Base-by-base conservation (phyloP, 2,888 invertebrate species). In the Coronaproctus castanopsis region DNA sequence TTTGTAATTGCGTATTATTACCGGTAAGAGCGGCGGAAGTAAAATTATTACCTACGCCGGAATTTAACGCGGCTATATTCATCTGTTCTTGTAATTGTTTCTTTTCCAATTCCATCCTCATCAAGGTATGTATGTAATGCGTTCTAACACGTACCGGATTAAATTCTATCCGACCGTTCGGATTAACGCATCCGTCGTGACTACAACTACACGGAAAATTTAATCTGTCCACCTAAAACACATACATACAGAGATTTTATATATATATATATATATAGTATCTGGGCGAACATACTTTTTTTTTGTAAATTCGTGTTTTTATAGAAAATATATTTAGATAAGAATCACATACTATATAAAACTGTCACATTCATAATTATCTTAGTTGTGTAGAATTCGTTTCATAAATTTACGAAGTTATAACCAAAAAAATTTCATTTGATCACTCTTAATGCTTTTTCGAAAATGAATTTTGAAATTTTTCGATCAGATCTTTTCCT, bases 171-270 rank as follows among this genome's bases (percentile, higher is more conserved):
- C 97, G 80, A 2, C 97, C 97, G 54, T 84, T 80, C 1, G 84
- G 82, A 71, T 97, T 97, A 62, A 83, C 85, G 73, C 97, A 97
- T 55, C 91, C 90, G 68, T 93, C 93, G 66, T 89, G 82, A 1
- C 88, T 85, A 73, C 96, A 97, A 14, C 95, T 93, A 72, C 97
- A 97, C 0, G 97, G 97, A 70, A 96, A 97, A 69, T 89, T 91
- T 62, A 89, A 78, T 62, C 96, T 80, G 73, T 97, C 96, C 58
- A 97, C 95, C 78, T 80, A 67, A 49, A 36, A 58, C 8, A 58
- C 2, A 57, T 50, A 3, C 8, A 8, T n/a, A n/a, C n/a, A n/a
- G n/a, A n/a, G n/a, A n/a, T n/a, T n/a, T n/a, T n/a, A n/a, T n/a
- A n/a, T n/a, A n/a, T n/a, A n/a, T n/a, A n/a, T n/a, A n/a, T n/a